These are phyloP conservation scores for Antennarius maculatus DNA, from an alignment of 2,797 vertebrate species.

Conservation along the genomic window DNA sequence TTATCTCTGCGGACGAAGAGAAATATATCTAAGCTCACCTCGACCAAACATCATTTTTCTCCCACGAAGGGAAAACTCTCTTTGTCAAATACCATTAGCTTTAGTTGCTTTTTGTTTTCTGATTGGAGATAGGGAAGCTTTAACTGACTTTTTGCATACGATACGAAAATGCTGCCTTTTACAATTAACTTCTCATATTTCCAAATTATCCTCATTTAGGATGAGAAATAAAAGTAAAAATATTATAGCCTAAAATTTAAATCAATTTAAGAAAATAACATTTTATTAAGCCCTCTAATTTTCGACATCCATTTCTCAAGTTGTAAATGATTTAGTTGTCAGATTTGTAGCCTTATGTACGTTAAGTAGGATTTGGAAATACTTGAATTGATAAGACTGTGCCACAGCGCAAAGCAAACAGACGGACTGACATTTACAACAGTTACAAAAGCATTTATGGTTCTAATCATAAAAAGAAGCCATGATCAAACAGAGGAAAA, in stretches of 20 bases:
- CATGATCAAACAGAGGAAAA: conserved; percentile 60
- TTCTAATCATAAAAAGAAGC: conserved; percentile 64
- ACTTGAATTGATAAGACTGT: conserved; percentile 36
- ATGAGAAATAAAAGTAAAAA: neutral
- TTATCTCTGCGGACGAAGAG: conserved; percentile 65
- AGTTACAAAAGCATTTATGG: conserved; percentile 65
- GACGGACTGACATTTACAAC: conserved; percentile 64
- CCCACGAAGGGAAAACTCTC: conserved; percentile 31
- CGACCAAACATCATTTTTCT: conserved; percentile 41
- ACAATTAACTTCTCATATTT: neutral
- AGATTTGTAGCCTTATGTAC: neutral
- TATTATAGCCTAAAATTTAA: neutral
- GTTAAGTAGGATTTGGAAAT: conserved; percentile 17
- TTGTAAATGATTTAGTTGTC: too few species aligned
- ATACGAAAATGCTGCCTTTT: neutral
- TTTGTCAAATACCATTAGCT: conserved; percentile 8
- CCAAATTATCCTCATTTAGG: neutral
- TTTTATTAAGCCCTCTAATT: too few species aligned
- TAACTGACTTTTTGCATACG: conserved; percentile 3
- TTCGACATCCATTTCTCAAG: too few species aligned
- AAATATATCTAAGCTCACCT: conserved; percentile 37
- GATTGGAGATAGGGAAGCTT: conserved; percentile 1
- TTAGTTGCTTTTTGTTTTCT: conserved; percentile 6
- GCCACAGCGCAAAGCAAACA: conserved; percentile 55
- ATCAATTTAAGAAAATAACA: neutral